Conservation (phyloP, 2,113 vertebrate species). For the Puffinus mauretanicus region DNA sequence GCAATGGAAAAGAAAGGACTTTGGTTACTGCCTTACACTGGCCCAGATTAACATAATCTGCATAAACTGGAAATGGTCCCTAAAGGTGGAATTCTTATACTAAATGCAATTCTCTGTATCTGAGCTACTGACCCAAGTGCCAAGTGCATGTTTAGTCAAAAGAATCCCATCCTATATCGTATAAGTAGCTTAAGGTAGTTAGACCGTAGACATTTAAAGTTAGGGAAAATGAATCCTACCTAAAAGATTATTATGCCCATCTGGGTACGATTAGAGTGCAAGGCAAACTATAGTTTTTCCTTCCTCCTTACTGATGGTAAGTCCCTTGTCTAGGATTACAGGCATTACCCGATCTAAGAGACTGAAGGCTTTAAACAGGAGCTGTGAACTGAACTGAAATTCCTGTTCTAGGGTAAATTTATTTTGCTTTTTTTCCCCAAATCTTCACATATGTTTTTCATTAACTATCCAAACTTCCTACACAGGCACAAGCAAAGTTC, state of each 20-base stretch:
- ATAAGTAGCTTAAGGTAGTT: neutral
- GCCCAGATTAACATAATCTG: neutral
- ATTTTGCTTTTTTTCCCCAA: neutral
- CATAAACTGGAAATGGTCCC: neutral
- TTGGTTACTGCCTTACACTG: neutral
- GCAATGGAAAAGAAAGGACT: neutral
- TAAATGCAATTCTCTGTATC: neutral
- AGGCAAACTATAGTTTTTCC: neutral
- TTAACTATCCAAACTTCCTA: neutral
- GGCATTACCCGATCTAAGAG: neutral
- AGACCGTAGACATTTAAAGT: neutral
- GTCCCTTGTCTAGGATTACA: neutral
- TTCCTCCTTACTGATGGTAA: neutral
- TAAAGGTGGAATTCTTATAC: neutral
- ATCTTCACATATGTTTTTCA: neutral
- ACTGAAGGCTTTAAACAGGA: neutral
- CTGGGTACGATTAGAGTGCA: neutral
- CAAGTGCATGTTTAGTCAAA: neutral
- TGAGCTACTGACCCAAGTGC: neutral
- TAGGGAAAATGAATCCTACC: neutral
- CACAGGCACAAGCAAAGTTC: neutral
- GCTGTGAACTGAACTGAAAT: neutral
- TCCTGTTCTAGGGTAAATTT: neutral
- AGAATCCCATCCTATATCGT: neutral
- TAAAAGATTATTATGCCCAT: neutral